Conservation (phyloP, 23 tunicate genomes). For the Trididemnum clinides region DNA sequence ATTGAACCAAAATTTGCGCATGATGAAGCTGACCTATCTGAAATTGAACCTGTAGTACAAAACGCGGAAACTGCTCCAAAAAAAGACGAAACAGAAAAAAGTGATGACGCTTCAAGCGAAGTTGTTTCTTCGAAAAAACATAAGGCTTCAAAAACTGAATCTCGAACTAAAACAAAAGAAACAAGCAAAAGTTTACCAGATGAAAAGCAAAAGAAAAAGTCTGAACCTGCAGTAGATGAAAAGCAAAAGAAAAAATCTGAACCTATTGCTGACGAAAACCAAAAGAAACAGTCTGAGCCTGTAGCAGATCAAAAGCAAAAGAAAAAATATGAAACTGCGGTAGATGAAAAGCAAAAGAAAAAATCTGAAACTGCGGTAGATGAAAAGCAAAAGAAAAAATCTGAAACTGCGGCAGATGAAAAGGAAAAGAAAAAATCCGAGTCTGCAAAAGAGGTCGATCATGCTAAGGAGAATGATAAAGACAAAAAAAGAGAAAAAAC, state of each 20-base stretch:
- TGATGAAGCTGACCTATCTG: neutral
- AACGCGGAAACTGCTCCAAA: neutral
- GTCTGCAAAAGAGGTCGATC: neutral
- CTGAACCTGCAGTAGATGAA: neutral
- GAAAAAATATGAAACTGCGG: neutral
- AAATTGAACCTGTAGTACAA: neutral
- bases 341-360: neutral
- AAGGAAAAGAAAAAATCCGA: neutral
- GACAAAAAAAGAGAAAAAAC: constrained; percentile 1
- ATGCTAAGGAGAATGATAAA: too few relatives aligned
- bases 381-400: neutral
- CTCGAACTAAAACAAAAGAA: too few relatives aligned
- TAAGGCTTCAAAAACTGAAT: too few relatives aligned
- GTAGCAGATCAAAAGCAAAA: neutral
- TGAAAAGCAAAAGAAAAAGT: too few relatives aligned
- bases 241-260: neutral
- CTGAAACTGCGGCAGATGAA: neutral
- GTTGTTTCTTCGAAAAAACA: too few relatives aligned
- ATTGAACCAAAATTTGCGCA: neutral
- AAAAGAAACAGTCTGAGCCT: neutral
- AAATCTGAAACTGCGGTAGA: neutral
- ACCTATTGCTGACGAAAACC: neutral
- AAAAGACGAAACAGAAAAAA: neutral
- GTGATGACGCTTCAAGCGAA: neutral
- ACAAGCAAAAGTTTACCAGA: too few relatives aligned